Percentiles rank a stretch among this genome's conserved stretches.
These are phyloP conservation scores for Teleopsis dalmanni DNA, from an alignment of 1,140 invertebrate species.

Conservation along the genomic window DNA sequence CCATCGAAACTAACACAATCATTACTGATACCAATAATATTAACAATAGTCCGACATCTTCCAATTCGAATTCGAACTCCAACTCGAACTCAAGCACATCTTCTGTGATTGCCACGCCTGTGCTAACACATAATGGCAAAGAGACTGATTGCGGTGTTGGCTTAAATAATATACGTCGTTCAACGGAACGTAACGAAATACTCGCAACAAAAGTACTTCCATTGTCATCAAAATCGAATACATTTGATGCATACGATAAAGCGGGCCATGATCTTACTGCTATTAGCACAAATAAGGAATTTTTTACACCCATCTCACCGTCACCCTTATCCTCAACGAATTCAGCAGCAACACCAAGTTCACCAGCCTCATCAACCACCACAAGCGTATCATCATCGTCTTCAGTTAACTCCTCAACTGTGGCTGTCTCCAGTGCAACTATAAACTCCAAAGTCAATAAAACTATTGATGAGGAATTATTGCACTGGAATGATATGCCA, in stretches of 20 bases:
- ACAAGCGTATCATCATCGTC: conserved; percentile 6
- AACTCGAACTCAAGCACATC: conserved; percentile 14
- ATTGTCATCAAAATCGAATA: too few species aligned
- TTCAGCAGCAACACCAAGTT: neutral
- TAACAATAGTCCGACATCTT: conserved; percentile 4
- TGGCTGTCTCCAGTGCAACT: conserved; percentile 3
- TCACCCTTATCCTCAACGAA: neutral
- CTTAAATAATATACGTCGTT: neutral
- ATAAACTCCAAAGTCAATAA: neutral
- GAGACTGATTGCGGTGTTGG: neutral
- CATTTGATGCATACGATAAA: too few species aligned
- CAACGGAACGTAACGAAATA: neutral
- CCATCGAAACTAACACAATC: conserved; percentile 4
- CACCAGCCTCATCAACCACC: conserved; percentile 5
- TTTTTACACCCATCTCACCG: neutral
- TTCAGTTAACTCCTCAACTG: conserved; percentile 1
- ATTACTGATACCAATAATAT: neutral
- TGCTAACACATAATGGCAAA: conserved; percentile 4
- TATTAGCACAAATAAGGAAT: too few species aligned
- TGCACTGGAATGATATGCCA: conserved; percentile 72
- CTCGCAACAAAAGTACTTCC: conserved; percentile 9
- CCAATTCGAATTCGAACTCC: conserved; percentile 1
- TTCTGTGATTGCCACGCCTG: conserved; percentile 13
- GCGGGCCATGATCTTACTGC: conserved; percentile 4
- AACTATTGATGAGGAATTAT: conserved; percentile 31